These are phyloP conservation scores for Strigamia crassipes DNA, from an alignment of 2,888 invertebrate species.

Conservation along the genomic window DNA sequence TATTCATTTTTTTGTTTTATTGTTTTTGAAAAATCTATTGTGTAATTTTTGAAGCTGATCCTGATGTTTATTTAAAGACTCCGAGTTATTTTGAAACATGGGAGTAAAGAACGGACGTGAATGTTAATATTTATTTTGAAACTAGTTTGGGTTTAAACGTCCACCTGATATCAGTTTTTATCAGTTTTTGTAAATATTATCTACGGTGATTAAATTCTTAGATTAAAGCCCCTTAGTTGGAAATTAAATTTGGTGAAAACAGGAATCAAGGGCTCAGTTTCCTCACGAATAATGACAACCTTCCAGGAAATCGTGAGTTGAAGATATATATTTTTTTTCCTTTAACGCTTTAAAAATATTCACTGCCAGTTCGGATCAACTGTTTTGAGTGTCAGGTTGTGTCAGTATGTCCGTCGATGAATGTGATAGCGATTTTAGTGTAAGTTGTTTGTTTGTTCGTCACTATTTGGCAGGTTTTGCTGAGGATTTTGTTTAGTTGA, in stretches of 20 bases:
- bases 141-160: neutral
- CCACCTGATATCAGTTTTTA: neutral
- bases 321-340: neutral
- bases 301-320: conserved; percentile 26
- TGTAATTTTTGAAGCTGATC: too few species aligned
- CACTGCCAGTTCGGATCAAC: neutral
- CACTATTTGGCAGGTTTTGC: neutral
- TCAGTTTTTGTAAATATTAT: neutral
- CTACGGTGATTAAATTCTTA: neutral
- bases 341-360: neutral
- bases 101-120: neutral
- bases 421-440: conserved; percentile 23
- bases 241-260: neutral
- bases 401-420: conserved; percentile 6
- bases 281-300: conserved; percentile 18
- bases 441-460: neutral
- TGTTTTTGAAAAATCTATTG: neutral
- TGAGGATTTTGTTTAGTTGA: neutral
- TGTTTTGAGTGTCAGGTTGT: neutral
- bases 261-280: conserved; percentile 8
- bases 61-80: neutral
- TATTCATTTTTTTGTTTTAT: neutral
- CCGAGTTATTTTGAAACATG: neutral
- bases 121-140: neutral
- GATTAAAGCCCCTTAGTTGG: neutral